Evolutionary conservation across 1,140 invertebrate genomes (phyloP).

Genomic region (Leptopilina clavipes): DNA sequence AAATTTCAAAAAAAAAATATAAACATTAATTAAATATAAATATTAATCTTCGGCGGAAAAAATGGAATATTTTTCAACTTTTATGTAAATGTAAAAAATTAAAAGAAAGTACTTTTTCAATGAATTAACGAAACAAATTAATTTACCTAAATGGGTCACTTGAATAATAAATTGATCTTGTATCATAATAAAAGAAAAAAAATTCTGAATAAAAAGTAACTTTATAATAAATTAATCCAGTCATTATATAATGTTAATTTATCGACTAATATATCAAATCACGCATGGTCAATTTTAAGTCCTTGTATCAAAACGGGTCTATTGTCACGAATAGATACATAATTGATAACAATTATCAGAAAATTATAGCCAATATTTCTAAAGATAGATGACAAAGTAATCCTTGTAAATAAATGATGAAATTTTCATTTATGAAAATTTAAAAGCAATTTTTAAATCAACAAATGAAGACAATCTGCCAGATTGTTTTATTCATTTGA

Average conservation of each 20-base stretch:
- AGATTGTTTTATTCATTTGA: too few species aligned
- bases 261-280: constrained; percentile 21
- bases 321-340: neutral
- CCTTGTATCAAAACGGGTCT: constrained; percentile 19
- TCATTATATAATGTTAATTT: neutral
- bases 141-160: neutral
- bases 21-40: too few species aligned
- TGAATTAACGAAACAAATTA: neutral
- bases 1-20: neutral
- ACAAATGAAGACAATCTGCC: too few species aligned
- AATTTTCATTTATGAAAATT: constrained; percentile 6
- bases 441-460: neutral
- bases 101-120: too few species aligned
- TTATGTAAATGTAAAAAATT: too few species aligned
- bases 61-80: neutral
- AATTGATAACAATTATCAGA: constrained; percentile 7
- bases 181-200: neutral
- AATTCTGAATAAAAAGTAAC: neutral
- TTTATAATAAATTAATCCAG: neutral
- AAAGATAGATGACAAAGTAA: neutral
- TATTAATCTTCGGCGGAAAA: too few species aligned
- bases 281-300: neutral
- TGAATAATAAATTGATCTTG: constrained; percentile 2
- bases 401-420: neutral
- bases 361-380: neutral